Conservation (phyloP, 1,140 invertebrate genomes). For the Metaphire vulgaris region DNA sequence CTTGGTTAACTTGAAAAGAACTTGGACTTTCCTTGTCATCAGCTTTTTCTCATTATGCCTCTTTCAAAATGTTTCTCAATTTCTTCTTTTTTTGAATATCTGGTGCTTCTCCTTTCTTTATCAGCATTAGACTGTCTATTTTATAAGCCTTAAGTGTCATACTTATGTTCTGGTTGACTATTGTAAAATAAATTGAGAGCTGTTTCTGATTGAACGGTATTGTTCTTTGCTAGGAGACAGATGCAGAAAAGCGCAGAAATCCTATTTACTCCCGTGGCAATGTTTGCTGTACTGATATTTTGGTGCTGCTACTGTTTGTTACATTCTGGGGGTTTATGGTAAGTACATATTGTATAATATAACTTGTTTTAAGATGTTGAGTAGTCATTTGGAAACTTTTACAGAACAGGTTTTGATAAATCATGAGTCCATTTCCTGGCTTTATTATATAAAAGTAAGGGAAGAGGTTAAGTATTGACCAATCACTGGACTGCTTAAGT, state of each 20-base stretch:
- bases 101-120: too few relatives aligned
- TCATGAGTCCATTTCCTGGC: background rate
- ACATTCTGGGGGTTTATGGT: constrained; percentile 84
- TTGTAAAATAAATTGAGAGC: too few relatives aligned
- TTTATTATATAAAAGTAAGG: background rate
- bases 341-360: constrained; percentile 43
- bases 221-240: background rate
- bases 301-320: constrained; percentile 74
- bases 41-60: too few relatives aligned
- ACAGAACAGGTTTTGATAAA: constrained; percentile 9
- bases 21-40: too few relatives aligned
- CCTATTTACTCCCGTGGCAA: background rate
- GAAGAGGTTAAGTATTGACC: constrained; percentile 9
- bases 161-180: too few relatives aligned
- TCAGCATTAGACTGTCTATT: too few relatives aligned
- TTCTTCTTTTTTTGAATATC: too few relatives aligned
- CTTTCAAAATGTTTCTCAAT: too few relatives aligned
- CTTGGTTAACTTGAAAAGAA: too few relatives aligned
- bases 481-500: background rate
- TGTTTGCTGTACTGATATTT: constrained; percentile 66
- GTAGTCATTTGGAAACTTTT: constrained; percentile 7
- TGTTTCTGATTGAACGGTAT: too few relatives aligned
- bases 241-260: constrained; percentile 14
- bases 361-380: constrained; percentile 7
- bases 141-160: too few relatives aligned